Evolutionary conservation across 2,888 invertebrate species (phyloP).

Genomic region (Tupiocoris notatus): DNA sequence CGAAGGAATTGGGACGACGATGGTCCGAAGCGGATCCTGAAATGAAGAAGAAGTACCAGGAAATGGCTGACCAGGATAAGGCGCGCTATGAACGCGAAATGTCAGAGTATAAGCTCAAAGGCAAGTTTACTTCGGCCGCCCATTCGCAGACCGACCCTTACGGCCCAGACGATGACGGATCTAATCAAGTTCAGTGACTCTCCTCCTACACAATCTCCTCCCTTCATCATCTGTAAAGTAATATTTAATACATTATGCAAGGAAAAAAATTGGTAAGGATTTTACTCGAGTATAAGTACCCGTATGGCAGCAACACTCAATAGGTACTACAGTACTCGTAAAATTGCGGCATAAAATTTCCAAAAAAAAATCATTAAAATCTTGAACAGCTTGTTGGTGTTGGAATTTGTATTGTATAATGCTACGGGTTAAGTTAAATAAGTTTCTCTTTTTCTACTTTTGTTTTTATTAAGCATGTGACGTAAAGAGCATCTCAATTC

Average conservation of each 20-base stretch:
- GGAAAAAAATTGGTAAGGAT: not conserved
- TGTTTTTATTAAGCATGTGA: not conserved
- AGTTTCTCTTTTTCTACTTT: constrained; percentile 21
- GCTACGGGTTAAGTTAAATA: constrained; percentile 39
- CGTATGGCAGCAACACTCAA: too few species aligned
- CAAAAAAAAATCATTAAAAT: constrained; percentile 7
- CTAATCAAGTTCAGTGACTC: constrained; percentile 34
- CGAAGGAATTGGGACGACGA: constrained; percentile 91
- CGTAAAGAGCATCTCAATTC: too few species aligned
- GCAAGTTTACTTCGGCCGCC: constrained; percentile 52
- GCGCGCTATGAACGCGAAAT: constrained; percentile 91
- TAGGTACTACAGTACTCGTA: not conserved
- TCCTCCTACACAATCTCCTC: not conserved
- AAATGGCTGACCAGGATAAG: constrained; percentile 91
- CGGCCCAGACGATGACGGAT: constrained; percentile 50
- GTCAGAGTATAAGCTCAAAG: constrained; percentile 80
- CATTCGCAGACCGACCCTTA: constrained; percentile 49
- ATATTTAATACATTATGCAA: not conserved
- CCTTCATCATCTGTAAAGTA: not conserved
- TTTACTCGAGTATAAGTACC: not conserved
- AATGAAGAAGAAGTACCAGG: constrained; percentile 85
- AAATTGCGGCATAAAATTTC: not conserved
- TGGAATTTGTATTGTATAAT: constrained; percentile 24
- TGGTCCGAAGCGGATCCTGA: constrained; percentile 89
- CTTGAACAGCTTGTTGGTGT: constrained; percentile 36